These are phyloP conservation scores for Apodemus sylvaticus DNA, from an alignment of 2,113 vertebrate species.

Conservation along the genomic window DNA sequence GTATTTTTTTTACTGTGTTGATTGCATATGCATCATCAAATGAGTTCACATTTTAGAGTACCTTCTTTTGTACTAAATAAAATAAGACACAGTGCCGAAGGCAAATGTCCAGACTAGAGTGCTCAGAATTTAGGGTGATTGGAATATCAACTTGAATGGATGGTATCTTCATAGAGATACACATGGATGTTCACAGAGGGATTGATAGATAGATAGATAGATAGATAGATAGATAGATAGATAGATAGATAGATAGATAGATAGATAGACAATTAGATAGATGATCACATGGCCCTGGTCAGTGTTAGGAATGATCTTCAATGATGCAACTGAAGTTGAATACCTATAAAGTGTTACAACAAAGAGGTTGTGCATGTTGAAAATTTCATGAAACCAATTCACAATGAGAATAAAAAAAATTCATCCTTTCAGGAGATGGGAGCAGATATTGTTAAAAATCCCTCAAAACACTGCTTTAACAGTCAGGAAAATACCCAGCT, in stretches of 20 bases:
- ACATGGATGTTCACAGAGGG: neutral
- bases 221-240: neutral
- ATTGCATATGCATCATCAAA: neutral
- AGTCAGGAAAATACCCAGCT: neutral
- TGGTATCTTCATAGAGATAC: neutral
- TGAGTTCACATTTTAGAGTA: neutral
- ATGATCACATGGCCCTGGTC: neutral
- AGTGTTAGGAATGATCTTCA: neutral
- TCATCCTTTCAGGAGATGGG: neutral
- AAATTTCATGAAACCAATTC: neutral
- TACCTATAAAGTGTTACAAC: neutral
- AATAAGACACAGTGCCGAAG: neutral
- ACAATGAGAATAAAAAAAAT: neutral
- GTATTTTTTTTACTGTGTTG: neutral
- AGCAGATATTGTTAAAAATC: no score
- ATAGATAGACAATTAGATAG: neutral
- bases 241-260: neutral
- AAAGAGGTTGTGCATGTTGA: neutral
- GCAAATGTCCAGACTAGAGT: neutral
- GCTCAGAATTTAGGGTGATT: neutral
- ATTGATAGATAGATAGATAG: neutral
- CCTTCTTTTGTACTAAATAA: neutral
- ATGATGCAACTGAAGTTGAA: neutral
- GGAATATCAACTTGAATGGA: neutral
- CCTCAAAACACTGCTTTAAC: neutral